Conservation (phyloP, 2,888 invertebrate species). For the Thecophora atra region DNA sequence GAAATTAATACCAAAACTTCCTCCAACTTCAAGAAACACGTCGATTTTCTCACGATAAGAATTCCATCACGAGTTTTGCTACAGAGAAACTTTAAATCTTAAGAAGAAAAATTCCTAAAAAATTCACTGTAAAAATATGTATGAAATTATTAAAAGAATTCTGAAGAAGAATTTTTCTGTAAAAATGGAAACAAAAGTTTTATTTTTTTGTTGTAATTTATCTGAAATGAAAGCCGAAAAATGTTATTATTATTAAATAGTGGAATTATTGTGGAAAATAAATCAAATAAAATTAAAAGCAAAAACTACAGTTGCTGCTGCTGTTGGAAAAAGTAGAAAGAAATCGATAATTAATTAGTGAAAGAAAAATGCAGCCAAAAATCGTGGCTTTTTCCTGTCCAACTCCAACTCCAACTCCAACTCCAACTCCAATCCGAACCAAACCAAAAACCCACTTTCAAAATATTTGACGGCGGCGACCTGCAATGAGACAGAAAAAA, state of each 20-base stretch:
- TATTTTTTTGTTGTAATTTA: background rate
- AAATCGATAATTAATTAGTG: conserved; percentile 36
- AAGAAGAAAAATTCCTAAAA: background rate
- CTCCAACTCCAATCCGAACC: conserved; percentile 34
- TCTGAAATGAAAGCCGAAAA: conserved; percentile 1
- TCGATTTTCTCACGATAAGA: no score
- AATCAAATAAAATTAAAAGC: background rate
- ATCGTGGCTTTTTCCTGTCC: conserved; percentile 22
- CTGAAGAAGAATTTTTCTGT: background rate
- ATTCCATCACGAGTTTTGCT: no score
- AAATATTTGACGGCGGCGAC: conserved; percentile 37
- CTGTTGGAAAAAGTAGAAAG: conserved; percentile 1
- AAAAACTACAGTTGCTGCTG: background rate
- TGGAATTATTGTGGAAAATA: background rate
- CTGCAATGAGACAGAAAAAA: conserved; percentile 28
- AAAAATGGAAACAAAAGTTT: background rate
- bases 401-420: no score
- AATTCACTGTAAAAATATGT: background rate
- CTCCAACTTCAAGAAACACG: no score
- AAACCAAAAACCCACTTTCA: conserved; percentile 43
- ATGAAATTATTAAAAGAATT: background rate
- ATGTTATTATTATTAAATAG: conserved; percentile 16
- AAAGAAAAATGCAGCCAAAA: conserved; percentile 16
- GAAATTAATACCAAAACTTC: no score
- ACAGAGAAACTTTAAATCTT: no score